Base-by-base conservation (phyloP, 1,140 invertebrate genomes). In the Aricia agestis region DNA sequence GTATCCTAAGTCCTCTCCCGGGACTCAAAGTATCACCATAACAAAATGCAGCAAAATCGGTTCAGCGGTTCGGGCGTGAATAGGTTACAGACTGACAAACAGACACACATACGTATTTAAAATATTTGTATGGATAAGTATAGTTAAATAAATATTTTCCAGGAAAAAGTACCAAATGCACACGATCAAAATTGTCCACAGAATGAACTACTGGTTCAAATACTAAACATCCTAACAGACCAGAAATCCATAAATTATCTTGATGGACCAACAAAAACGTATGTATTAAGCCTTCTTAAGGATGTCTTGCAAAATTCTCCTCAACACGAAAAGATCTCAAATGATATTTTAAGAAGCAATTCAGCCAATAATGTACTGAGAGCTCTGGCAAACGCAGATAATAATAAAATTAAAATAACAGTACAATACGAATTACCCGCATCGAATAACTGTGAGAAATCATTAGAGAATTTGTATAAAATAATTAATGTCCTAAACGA, bases 401-500 rank as follows among this genome's bases (percentile, higher is more conserved):
- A 75, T n/a, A 70, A 70, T 7, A 70, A 65, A 42, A 66, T 59
- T 25, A 78, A 74, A 68, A 36, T 72, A 42, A 61, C 66, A 32
- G 19, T 75, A 18, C 67, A 75, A 66, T 75, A 72, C 58, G 72
- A 75, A 45, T 41, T 70, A 6, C 75, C 77, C n/a, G 32, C 7
- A 25, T 63, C 10, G 2, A 10, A 52, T 2, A 65, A 36, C 1
- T 42, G 41, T 11, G 25, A 66, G 5, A 72, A 74, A 52, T 76
- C 74, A 68, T 13, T 71, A 63, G 32, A 68, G 19, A 42, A 72
- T 45, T 76, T 72, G 5, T 36, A 71, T 11, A 63, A 13, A 71
- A 67, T 78, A 2, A 25, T 74, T n/a, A 67, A 68, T 58, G 67
- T 31, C 7, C 19, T 70, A 31, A 67, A 67, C n/a, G 11, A 65